phyloP scores from a whole-genome alignment of 1,140 invertebrate genomes.

The Parasteatoda tepidariorum region DNA sequence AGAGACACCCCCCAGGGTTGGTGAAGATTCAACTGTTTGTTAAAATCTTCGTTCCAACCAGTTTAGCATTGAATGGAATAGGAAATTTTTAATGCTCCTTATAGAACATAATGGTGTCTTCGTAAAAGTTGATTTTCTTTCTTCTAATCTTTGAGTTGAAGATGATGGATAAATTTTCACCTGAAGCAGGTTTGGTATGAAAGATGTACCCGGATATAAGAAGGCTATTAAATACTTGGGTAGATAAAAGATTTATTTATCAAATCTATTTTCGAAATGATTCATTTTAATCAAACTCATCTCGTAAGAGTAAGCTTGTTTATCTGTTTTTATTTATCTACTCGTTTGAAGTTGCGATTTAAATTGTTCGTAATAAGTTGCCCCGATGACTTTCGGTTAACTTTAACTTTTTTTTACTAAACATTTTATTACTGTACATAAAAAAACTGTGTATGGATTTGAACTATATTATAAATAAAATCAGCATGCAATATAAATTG shows the following conservation, averaged over 20 bases:
- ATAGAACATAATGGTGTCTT: not conserved
- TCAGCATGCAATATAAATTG: too few relatives aligned
- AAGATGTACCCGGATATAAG: not conserved
- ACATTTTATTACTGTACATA: too few relatives aligned
- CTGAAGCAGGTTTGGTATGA: not conserved
- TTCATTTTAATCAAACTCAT: not conserved
- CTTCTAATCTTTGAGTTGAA: not conserved
- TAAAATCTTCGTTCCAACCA: not conserved
- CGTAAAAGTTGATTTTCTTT: not conserved
- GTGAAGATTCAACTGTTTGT: not conserved
- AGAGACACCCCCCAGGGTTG: not conserved
- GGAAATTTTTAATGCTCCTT: not conserved
- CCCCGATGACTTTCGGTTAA: too few relatives aligned
- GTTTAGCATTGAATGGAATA: not conserved
- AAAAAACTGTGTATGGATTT: too few relatives aligned
- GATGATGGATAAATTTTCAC: not conserved
- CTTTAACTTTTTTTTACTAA: too few relatives aligned
- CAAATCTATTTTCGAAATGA: not conserved
- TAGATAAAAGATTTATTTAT: not conserved
- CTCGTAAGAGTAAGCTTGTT: not conserved
- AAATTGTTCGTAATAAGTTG: too few relatives aligned
- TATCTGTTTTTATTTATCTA: too few relatives aligned
- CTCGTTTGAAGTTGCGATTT: too few relatives aligned
- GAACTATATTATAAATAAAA: too few relatives aligned
- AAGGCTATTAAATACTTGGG: not conserved